Evolutionary conservation across 1,140 invertebrate species (phyloP).

Genomic region (Zaprionus kolodkinae): DNA sequence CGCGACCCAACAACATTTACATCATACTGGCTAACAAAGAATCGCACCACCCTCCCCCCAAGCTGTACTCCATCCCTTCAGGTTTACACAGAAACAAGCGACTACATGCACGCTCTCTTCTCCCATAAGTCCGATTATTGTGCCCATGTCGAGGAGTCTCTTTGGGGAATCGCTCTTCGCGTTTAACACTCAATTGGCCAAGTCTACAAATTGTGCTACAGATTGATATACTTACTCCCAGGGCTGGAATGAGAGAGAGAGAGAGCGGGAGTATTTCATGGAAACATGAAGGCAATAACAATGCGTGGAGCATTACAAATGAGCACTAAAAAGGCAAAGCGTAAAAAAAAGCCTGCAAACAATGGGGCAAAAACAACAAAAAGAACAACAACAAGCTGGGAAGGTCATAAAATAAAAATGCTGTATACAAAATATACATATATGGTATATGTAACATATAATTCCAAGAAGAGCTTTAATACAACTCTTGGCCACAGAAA

Average conservation of each 20-base stretch:
- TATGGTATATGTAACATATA: constrained; percentile 47
- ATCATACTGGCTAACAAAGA: no score
- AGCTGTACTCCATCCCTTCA: neutral
- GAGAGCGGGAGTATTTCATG: neutral
- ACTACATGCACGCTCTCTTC: neutral
- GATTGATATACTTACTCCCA: constrained; percentile 26
- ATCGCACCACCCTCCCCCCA: no score
- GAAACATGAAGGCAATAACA: constrained; percentile 24
- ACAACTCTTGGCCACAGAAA: constrained; percentile 5
- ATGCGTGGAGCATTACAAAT: constrained; percentile 25
- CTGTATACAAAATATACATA: constrained; percentile 36
- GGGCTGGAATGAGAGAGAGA: neutral
- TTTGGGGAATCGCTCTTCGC: neutral
- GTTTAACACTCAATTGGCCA: constrained; percentile 27
- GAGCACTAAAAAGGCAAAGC: constrained; percentile 38
- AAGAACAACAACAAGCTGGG: constrained; percentile 27
- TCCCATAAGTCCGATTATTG: constrained; percentile 6
- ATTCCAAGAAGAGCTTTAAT: constrained; percentile 56
- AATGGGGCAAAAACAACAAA: constrained; percentile 15
- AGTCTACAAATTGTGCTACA: constrained; percentile 28
- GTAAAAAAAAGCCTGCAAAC: constrained; percentile 1
- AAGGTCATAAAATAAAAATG: constrained; percentile 49
- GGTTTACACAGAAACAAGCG: neutral
- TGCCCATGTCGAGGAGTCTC: neutral
- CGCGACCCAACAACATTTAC: neutral